Evolutionary conservation across 2,113 vertebrate genomes (phyloP), one percentile per base, ranked within the genome.

Genomic region (Tenebrosternarchus preto): DNA sequence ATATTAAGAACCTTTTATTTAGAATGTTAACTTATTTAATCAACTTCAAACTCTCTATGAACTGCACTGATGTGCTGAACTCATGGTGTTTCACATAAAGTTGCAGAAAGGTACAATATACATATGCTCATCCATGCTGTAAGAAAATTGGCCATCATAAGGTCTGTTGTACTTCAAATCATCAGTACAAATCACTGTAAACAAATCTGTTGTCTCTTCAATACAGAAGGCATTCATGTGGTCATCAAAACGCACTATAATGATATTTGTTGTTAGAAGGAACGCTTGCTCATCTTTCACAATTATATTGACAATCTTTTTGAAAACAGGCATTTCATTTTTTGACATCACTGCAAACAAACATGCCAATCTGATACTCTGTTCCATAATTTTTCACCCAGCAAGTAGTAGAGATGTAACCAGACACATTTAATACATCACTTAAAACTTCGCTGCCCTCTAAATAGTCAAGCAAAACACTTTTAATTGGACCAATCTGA

Each of bases 321-420:
- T 76, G 50, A 85, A 83, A 56, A 82, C 29, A 76, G 81, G 83
- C 77, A 84, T 86, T 46, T 84, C 59, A 85, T 84, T 85, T 80
- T 82, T 56, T 63, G 6, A 36, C 31, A 76, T 70, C n/a, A 36
- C 46, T 9, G 20, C 60, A 78, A 55, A 80, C 25, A 64, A 56
- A 83, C 71, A 81, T 79, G 64, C 77, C 78, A 80, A 75, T 64
- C 33, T 86, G 81, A 6, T 83, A 81, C 15, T 83, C 85, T 36
- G 76, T 61, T 33, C 76, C 69, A 72, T 75, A 69, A 39, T 56
- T 56, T 80, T 78, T 85, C 8, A 85, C 74, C 64, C 67, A 83
- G 53, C 31, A 76, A 71, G 73, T 85, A 33, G 80, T 81, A 3
- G 61, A 80, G 46, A 82, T 7, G 25, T 64, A 64, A 64, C 61